A percentile compares a stretch with the other conserved stretches of the same genome.
Evolutionary conservation across 2,113 vertebrate species (phyloP).

Genomic region (Indicator maculatus): DNA sequence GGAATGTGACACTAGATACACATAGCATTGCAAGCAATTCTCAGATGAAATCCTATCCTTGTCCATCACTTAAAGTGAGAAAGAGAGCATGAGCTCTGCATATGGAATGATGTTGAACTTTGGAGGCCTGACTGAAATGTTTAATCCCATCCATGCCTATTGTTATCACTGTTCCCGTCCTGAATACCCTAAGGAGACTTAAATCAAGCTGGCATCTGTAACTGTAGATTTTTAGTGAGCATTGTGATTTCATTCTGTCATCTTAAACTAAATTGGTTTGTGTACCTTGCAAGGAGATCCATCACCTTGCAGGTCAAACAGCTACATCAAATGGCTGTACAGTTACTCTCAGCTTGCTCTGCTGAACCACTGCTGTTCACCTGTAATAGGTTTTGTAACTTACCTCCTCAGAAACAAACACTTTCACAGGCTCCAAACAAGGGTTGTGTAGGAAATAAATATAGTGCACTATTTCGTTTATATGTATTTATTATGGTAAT

Average conservation of each 20-base stretch:
- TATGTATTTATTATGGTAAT: neutral
- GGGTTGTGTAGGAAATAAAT: neutral
- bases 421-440: neutral
- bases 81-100: neutral
- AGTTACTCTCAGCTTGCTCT: too few species aligned
- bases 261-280: neutral
- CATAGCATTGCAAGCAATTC: neutral
- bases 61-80: neutral
- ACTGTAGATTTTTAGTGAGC: neutral
- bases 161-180: neutral
- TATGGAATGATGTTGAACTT: fast-evolving
- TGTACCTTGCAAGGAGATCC: neutral
- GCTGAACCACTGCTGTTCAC: neutral
- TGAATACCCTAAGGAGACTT: neutral
- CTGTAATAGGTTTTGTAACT: neutral
- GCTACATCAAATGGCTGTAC: neutral
- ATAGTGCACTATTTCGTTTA: neutral
- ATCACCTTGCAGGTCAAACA: neutral
- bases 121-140: neutral
- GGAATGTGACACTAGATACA: neutral
- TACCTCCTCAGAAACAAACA: neutral
- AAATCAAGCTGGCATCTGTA: neutral
- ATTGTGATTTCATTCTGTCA: neutral
- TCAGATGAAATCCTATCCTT: neutral
- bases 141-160: neutral